Evolutionary conservation across 2,888 invertebrate genomes (phyloP), one percentile per base, ranked within the genome.

Genomic region (Hypselothyrea guttata): DNA sequence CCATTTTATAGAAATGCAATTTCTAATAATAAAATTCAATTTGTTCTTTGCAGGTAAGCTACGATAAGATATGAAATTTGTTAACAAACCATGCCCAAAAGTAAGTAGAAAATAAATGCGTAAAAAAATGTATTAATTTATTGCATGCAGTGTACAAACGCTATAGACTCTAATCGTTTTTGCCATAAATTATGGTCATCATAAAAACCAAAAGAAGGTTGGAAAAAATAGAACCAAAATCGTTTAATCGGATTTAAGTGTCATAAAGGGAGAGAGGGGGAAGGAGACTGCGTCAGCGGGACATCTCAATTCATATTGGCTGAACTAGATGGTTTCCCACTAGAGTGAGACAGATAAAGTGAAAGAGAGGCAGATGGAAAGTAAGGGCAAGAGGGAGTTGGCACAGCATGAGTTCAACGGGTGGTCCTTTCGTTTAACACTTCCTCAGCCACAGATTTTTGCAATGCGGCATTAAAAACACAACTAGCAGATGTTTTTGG

Each of bases 181-280:
- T 12, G 66, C 70, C 77, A 79, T 81, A 81, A 83, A 72, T 81
- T 75, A 81, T 64, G 63, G 48, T 42, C 63, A 63, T 75, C 67
- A 72, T 75, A 35, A 54, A 58, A 64, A 62, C 22, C 8, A 42
- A 42, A 30, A 34, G 46, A 56, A 49, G 40, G 45, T 44, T 37
- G 18, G 16, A 35, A 3, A 40, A 42, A 44, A 33, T 18, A 34
- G 4, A 30, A 28, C 13, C 18, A 37, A 18, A 45, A 9, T 18
- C 68, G 60, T 45, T 64, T 81, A 81, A 81, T 81, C 83, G 83
- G 83, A 81, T 81, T 77, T 75, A 61, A 47, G 63, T 65, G 64
- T 44, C 52, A 22, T 22, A 22, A 5, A 22, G 22, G 22, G 5
- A 5, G 22, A 5, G 22, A 22, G 22, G 22, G 22, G 22, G 22